Base-by-base conservation (phyloP, 2,113 vertebrate species). In the Corvus hawaiiensis region DNA sequence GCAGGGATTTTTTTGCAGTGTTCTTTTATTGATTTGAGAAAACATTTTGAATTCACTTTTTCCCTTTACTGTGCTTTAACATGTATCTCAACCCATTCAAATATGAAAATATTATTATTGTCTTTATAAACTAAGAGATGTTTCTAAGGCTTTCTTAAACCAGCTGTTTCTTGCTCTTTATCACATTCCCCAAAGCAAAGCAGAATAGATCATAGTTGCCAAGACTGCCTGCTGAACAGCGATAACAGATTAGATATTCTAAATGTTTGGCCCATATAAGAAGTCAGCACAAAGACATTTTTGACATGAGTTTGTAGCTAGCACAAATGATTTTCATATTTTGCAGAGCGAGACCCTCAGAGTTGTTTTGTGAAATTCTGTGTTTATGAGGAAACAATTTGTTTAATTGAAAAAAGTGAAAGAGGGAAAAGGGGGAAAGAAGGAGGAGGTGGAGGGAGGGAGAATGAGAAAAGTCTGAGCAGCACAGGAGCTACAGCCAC, bases 161-260 rank as follows among this genome's bases (percentile, higher is more conserved):
- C 97, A 98, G 97, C 97, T 98, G 98, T 97, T 98, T 98, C 97
- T 98, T 97, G 95, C 98, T 98, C 97, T 98, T 98, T 97, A 98
- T 98, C 97, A 96, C 98, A 98, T 98, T 98, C 98, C 98, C 97
- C 94, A 96, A 95, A 98, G 98, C 90, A 98, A 98, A 98, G 98
- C 96, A 95, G 97, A 96, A 91, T 72, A 91, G 92, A 93, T 97
- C 97, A 94, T 43, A 87, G 94, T 95, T 97, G 98, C 98, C 97
- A 98, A 96, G 96, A 97, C 96, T 97, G 98, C 97, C 97, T 98
- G 96, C 96, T 93, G 97, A 98, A 98, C 97, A 97, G 97, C 10
- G 96, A 97, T 97, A 98, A 98, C 98, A 98, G 98, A 99, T 99
- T 98, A 98, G 98, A 98, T 98, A 98, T 89, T 92, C 43, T 87